These are phyloP conservation scores for Dicrostonyx torquatus DNA, from an alignment of 2,797 vertebrate species.

Conservation along the genomic window DNA sequence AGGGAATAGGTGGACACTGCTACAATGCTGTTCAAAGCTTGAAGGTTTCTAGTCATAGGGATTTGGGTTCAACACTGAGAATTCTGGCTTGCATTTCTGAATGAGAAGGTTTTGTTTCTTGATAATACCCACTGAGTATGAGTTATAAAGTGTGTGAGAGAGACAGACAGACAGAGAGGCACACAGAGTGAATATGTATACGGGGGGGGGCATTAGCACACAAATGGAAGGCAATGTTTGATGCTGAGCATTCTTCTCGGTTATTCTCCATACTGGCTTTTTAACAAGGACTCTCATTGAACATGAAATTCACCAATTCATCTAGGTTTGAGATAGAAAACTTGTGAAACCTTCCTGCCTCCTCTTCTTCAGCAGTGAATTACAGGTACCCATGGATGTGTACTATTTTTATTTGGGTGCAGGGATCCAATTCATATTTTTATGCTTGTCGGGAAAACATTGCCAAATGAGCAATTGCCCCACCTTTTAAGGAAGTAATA, in stretches of 20 bases:
- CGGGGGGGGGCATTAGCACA: neutral
- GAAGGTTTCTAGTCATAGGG: neutral
- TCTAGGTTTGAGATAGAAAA: neutral
- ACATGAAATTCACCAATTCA: neutral
- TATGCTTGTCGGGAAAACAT: accelerated
- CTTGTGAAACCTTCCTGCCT: neutral
- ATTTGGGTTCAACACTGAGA: neutral
- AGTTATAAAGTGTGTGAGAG: neutral
- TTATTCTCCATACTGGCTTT: neutral
- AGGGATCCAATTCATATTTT: too few species aligned
- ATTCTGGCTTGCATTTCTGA: neutral
- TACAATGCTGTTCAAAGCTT: neutral
- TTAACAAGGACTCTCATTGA: neutral
- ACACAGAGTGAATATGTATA: neutral
- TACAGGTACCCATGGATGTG: neutral
- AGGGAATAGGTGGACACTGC: neutral
- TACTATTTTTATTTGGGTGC: neutral
- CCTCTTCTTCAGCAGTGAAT: neutral
- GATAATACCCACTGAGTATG: accelerated
- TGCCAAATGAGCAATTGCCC: neutral
- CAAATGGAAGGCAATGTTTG: neutral
- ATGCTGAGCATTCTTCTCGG: neutral
- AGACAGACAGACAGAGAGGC: neutral
- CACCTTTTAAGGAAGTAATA: neutral
- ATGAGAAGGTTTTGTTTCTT: neutral